Evolutionary conservation across 2,113 vertebrate genomes (phyloP).

Genomic region (Trogon surrucura): DNA sequence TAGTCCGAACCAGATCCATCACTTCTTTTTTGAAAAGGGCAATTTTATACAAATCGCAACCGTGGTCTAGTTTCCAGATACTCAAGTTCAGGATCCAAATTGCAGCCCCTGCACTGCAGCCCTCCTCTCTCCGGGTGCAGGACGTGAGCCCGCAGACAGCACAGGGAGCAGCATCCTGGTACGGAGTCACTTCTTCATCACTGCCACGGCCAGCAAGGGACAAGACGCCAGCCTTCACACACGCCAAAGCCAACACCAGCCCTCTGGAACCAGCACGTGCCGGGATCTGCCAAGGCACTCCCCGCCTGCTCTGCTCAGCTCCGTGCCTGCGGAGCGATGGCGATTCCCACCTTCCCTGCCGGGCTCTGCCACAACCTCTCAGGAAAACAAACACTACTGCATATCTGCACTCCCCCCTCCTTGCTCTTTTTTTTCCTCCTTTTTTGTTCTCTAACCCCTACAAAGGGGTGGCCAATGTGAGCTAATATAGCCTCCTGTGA

Average conservation of each 20-base stretch:
- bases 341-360: background rate
- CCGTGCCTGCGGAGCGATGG: background rate
- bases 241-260: rapidly evolving
- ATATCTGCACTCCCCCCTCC: background rate
- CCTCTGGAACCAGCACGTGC: background rate
- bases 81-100: background rate
- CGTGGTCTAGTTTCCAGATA: background rate
- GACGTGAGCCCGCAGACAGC: background rate
- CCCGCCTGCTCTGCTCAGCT: background rate
- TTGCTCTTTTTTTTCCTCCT: background rate
- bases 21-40: background rate
- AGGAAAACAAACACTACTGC: background rate
- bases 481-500: background rate
- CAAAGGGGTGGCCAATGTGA: background rate
- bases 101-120: background rate
- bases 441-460: background rate
- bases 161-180: background rate
- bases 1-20: background rate
- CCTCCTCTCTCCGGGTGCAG: background rate
- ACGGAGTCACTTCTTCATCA: background rate
- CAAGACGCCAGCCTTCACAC: background rate
- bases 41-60: background rate
- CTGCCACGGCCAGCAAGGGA: background rate
- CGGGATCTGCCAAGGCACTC: background rate
- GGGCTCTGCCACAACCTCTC: background rate